phyloP scores from a whole-genome alignment of 2,888 invertebrate genomes.

The Chromoteleia sp. region DNA sequence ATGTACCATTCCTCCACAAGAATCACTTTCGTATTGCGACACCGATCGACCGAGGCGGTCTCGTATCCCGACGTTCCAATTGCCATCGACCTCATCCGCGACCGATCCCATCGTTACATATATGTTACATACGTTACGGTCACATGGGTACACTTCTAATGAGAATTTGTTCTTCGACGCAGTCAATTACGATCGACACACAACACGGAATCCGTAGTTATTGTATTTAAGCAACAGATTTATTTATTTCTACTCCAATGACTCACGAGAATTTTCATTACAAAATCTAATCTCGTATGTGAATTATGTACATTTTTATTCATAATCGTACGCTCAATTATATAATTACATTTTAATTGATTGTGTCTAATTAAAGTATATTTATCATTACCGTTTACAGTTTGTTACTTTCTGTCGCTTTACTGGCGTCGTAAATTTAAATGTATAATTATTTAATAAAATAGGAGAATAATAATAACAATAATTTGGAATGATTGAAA shows the following conservation, averaged over 20 bases:
- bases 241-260: slow-evolving; percentile 44
- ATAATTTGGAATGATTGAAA: no score
- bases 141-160: slow-evolving; percentile 59
- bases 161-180: slow-evolving; percentile 59
- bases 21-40: slow-evolving; percentile 74
- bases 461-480: no score
- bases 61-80: slow-evolving; percentile 64
- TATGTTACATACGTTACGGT: slow-evolving; percentile 62
- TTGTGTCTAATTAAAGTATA: background rate
- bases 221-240: slow-evolving; percentile 58
- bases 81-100: slow-evolving; percentile 71
- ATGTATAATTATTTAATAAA: no score
- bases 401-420: no score
- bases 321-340: slow-evolving; percentile 2
- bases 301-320: slow-evolving; percentile 34
- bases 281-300: slow-evolving; percentile 54
- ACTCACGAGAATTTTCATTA: slow-evolving; percentile 53
- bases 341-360: slow-evolving; percentile 14
- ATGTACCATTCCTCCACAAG: slow-evolving; percentile 62
- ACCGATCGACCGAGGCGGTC: slow-evolving; percentile 65
- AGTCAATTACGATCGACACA: slow-evolving; percentile 61
- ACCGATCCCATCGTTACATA: slow-evolving; percentile 70
- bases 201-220: slow-evolving; percentile 44
- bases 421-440: no score
- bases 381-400: background rate